Conservation (phyloP, 1,140 invertebrate species). For the Lasioglossum baleicum region DNA sequence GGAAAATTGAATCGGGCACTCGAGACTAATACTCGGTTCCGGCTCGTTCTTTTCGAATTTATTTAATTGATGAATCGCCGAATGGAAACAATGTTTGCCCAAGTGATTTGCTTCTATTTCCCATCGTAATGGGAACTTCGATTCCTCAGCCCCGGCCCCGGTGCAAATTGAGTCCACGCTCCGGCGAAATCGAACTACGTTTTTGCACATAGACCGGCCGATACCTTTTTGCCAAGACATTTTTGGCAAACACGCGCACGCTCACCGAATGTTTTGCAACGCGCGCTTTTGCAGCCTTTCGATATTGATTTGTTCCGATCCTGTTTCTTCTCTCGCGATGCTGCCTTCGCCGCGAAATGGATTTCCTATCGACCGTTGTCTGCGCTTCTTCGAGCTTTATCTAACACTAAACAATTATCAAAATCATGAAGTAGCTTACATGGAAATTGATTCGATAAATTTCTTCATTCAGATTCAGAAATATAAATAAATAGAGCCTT, state of each 20-base stretch:
- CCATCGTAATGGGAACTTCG: conserved; percentile 36
- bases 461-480: too few relatives aligned
- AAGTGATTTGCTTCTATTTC: conserved; percentile 46
- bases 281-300: neutral
- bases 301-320: neutral
- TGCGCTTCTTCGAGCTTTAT: neutral
- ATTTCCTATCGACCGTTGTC: neutral
- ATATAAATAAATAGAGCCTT: too few relatives aligned
- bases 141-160: conserved; percentile 15
- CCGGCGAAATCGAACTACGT: neutral
- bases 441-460: too few relatives aligned
- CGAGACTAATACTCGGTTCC: conserved; percentile 17
- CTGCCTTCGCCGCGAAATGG: neutral
- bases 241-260: neutral
- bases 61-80: conserved; percentile 47
- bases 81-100: conserved; percentile 40
- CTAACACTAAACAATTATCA: too few relatives aligned
- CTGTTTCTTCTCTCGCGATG: neutral
- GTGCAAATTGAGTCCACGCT: conserved; percentile 28
- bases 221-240: neutral
- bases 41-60: conserved; percentile 40
- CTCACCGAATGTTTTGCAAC: neutral
- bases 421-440: too few relatives aligned
- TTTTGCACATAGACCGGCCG: neutral
- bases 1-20: conserved; percentile 30